Evolutionary conservation across 2,113 vertebrate genomes (phyloP).

Genomic region (Eidolon helvum): DNA sequence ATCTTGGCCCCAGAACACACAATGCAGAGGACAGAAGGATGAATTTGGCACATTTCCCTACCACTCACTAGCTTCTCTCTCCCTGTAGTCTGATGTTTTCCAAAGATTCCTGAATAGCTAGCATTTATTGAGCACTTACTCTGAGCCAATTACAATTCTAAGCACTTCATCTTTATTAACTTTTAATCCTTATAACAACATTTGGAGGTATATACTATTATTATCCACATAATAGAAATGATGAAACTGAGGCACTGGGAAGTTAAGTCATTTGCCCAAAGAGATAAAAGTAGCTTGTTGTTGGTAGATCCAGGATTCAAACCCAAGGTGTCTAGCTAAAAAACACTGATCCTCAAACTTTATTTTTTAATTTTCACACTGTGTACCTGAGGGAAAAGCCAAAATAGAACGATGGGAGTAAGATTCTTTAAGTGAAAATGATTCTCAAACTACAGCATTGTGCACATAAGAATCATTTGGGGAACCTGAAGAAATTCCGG

Average conservation of each 20-base stretch:
- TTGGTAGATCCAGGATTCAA: not conserved
- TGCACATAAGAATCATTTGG: not conserved
- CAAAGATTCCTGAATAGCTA: not conserved
- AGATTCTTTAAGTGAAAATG: not conserved
- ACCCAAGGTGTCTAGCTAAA: not conserved
- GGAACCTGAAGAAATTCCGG: not conserved
- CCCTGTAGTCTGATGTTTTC: not conserved
- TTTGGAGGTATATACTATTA: not conserved
- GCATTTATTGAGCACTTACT: not conserved
- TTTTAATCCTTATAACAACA: not conserved
- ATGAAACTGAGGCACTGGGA: not conserved
- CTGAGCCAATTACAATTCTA: not conserved
- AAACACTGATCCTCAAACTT: not conserved
- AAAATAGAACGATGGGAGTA: not conserved
- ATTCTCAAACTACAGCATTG: not conserved
- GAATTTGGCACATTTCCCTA: not conserved
- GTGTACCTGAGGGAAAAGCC: not conserved
- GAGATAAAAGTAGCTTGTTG: not conserved
- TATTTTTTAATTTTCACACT: not conserved
- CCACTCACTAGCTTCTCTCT: not conserved
- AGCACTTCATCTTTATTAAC: not conserved
- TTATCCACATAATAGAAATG: not conserved
- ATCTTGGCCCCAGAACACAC: not conserved
- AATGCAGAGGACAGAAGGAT: not conserved
- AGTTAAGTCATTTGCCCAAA: not conserved